Evolutionary conservation across 1,140 invertebrate genomes (phyloP).

Genomic region (Aricia agestis): DNA sequence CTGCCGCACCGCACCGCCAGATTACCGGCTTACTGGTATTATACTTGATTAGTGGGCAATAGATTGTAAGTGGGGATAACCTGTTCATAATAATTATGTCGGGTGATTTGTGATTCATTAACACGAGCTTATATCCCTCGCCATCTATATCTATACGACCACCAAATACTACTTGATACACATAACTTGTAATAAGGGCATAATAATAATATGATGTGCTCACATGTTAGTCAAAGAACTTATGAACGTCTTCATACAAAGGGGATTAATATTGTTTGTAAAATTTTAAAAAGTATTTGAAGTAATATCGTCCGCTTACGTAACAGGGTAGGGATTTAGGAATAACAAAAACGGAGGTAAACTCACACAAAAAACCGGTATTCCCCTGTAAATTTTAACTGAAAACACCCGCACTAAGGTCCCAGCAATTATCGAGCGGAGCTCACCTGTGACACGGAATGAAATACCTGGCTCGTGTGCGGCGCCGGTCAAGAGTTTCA

Average conservation of each 20-base stretch:
- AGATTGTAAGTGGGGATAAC: constrained; percentile 41
- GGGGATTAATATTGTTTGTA: too few species aligned
- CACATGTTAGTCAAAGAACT: too few species aligned
- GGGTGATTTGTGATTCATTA: constrained; percentile 22
- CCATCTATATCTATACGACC: not conserved
- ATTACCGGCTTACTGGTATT: constrained; percentile 53
- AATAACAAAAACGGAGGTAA: not conserved
- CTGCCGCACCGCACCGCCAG: constrained; percentile 29
- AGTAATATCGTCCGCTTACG: too few species aligned
- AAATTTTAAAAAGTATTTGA: too few species aligned
- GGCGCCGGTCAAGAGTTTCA: constrained; percentile 28
- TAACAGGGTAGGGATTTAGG: not conserved
- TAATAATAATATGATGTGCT: too few species aligned
- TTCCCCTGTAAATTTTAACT: too few species aligned
- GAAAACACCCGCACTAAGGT: not conserved
- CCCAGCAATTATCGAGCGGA: constrained; percentile 26
- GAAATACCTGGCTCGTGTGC: constrained; percentile 30
- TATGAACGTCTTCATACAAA: too few species aligned
- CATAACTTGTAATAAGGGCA: too few species aligned
- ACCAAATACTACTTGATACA: too few species aligned
- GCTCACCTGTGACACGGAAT: constrained; percentile 31
- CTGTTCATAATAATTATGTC: constrained; percentile 26
- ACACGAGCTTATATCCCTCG: not conserved
- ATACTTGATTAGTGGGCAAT: constrained; percentile 52
- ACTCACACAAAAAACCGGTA: not conserved